These are phyloP conservation scores for Orchesellides sinensis DNA, from an alignment of 2,888 invertebrate genomes.

Conservation along the genomic window DNA sequence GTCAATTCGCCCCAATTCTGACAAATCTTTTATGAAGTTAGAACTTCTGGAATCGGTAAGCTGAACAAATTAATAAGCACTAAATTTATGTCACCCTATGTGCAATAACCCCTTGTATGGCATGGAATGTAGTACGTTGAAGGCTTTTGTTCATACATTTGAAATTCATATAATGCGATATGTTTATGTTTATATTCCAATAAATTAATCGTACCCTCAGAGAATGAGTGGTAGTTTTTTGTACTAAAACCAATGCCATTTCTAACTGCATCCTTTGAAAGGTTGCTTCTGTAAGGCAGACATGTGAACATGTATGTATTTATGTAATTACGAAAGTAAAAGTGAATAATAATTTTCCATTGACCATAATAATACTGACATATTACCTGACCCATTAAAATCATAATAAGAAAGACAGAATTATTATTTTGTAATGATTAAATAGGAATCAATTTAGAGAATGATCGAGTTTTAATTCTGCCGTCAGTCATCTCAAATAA, in stretches of 20 bases:
- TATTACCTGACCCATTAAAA: constrained; percentile 10
- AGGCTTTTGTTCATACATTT: not conserved
- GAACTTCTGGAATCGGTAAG: constrained; percentile 63
- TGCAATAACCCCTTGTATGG: no score
- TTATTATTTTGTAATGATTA: no score
- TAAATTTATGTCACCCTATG: no score
- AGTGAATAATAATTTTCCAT: not conserved
- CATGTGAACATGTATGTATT: not conserved
- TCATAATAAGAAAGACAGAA: no score
- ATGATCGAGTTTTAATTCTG: constrained; percentile 44
- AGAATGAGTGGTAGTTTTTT: no score
- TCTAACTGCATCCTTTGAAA: no score
- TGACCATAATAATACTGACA: not conserved
- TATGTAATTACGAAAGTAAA: not conserved
- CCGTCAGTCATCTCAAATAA: constrained; percentile 51
- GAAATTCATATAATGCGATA: not conserved
- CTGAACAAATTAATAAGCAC: no score
- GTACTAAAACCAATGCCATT: no score
- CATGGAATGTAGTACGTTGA: no score
- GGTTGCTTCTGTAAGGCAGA: not conserved
- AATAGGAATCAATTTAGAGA: constrained; percentile 25
- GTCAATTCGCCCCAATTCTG: constrained; percentile 51
- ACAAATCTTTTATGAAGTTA: constrained; percentile 55
- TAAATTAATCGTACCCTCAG: no score
- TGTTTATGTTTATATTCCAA: no score